Evolutionary conservation across 2,113 vertebrate species (phyloP).

Genomic region (Sturnira hondurensis): DNA sequence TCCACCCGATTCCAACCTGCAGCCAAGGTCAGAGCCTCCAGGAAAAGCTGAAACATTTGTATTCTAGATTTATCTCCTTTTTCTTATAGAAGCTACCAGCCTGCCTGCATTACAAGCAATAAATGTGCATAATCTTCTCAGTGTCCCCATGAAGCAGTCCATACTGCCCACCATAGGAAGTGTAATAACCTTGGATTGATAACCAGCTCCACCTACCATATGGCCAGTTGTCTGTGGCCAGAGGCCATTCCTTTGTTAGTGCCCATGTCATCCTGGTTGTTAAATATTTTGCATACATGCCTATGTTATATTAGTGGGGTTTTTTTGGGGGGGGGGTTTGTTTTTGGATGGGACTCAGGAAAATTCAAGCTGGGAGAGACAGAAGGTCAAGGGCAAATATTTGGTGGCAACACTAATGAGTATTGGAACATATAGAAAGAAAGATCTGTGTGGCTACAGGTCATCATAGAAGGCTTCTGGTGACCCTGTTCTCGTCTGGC

Average conservation of each 20-base stretch:
- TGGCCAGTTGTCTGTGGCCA: neutral
- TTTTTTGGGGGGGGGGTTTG: too few relatives aligned
- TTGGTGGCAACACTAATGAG: neutral
- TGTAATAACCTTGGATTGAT: too few relatives aligned
- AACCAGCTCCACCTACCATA: neutral
- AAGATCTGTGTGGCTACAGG: neutral
- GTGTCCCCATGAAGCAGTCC: neutral
- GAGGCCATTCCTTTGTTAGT: neutral
- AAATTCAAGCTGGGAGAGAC: neutral
- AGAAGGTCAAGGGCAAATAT: neutral
- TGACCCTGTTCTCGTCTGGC: neutral
- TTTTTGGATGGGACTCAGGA: neutral
- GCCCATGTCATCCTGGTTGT: neutral
- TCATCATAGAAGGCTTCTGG: neutral
- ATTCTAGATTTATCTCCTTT: neutral
- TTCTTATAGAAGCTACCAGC: neutral
- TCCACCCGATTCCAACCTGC: neutral
- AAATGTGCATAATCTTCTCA: too few relatives aligned
- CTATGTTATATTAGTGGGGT: neutral
- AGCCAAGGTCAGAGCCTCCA: neutral
- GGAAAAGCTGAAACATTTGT: neutral
- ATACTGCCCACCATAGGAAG: too few relatives aligned
- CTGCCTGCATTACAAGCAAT: neutral
- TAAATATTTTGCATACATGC: neutral
- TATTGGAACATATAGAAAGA: neutral